Percentiles rank a stretch among this genome's conserved stretches.
These are phyloP conservation scores for Tinamus guttatus DNA, from an alignment of 2,113 vertebrate genomes.

Conservation along the genomic window DNA sequence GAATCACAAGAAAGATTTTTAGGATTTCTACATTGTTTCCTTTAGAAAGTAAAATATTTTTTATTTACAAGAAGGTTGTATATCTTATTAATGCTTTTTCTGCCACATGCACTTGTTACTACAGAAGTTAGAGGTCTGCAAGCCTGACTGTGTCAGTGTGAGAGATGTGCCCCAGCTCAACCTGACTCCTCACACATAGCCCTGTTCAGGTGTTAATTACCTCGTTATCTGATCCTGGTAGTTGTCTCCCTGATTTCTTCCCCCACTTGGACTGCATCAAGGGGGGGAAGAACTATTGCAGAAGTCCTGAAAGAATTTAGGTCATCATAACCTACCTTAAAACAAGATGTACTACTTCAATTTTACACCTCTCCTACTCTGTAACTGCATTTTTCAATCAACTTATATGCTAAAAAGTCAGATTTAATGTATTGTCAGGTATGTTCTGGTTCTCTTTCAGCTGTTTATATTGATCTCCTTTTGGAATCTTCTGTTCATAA, in stretches of 20 bases:
- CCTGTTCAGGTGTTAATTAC: no score
- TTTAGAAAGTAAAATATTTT: neutral
- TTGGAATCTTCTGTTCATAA: neutral
- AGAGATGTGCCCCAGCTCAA: neutral
- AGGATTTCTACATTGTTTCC: neutral
- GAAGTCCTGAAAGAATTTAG: neutral
- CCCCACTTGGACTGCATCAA: no score
- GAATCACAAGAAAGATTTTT: neutral
- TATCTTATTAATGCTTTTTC: neutral
- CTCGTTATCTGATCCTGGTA: no score
- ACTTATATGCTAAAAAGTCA: neutral
- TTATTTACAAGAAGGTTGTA: neutral
- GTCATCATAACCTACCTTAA: neutral
- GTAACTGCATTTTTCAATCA: neutral
- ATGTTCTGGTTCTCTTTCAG: neutral
- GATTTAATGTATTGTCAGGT: neutral
- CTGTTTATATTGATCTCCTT: neutral
- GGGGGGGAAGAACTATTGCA: no score
- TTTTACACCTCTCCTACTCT: neutral
- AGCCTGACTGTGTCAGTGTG: slow-evolving; percentile 13
- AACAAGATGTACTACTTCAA: neutral
- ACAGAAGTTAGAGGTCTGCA: neutral
- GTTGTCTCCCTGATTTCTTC: no score
- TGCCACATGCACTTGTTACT: neutral
- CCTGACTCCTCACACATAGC: no score